Base-by-base conservation (phyloP, 1,140 invertebrate species). In the Tetramorium parvispinum region DNA sequence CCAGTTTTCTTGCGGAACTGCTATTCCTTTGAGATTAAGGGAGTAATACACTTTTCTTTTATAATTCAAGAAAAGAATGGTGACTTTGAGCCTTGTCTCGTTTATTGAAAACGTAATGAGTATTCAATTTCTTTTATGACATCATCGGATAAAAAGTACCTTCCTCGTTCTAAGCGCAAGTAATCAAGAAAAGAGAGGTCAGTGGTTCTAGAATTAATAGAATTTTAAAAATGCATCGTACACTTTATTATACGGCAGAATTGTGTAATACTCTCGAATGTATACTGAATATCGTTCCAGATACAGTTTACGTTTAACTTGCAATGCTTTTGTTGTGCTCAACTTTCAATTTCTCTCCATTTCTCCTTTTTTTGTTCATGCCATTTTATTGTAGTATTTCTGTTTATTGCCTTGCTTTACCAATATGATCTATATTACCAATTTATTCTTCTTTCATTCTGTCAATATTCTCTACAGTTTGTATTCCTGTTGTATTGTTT, bases 181-280 rank as follows among this genome's bases (percentile, higher is more conserved):
- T 75, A 83, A 59, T 27, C 21, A 37, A 37, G 51, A 37, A 24
- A 11, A 32, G 21, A 55, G 16, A 13, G 68, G 11, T 57, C 53
- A 57, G 66, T 57, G 40, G 13, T 61, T 75, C 53, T 24, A 59
- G 43, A 70, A 73, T 61, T 75, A 83, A 75, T 73, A 83, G 68
- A 83, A 83, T 59, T 75, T 75, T 49, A 49, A 73, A 83, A 73
- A 83, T 71, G 32, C 27, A 79, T 24, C 40, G 40, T 32, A 13
- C 11, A 32, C 27, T 32, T 55, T 73, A 75, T 73, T 46, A 43
- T 27, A 68, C 13, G 8, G 4, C 37, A 37, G 24, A 73, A 83
- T 82, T 49, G 53, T 10, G 70, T 24, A 73, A 49, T 59, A 49
- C 18, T 49, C 8, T 59, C 13, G 53, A 61, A 73, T 46, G 53